Base-by-base conservation (phyloP, 1,140 invertebrate species). In the Papilio xuthus region DNA sequence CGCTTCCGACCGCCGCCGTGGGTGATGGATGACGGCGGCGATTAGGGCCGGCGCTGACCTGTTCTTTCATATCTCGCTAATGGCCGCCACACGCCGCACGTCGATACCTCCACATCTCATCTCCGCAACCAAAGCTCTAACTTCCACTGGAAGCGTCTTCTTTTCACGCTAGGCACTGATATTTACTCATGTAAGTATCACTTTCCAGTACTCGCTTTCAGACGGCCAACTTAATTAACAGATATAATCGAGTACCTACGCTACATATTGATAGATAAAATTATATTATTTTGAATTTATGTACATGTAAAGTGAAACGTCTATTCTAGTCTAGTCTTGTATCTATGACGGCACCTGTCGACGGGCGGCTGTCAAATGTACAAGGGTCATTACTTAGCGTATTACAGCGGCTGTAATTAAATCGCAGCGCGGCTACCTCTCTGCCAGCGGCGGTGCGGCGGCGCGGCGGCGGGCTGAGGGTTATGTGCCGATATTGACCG, bases 361-460 rank as follows among this genome's bases (percentile, higher is more conserved):
- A 84, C 80, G 79, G 79, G 73, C 74, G 79, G 81, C 83, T 82
- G 92, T 92, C 90, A 89, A 87, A 92, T 86, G 88, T 90, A 92
- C 92, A 92, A 92, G 92, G 92, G 92, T 93, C 92, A 92, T 93
- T 93, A 93, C 92, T 93, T 93, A 92, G 87, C 85, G 86, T 84
- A 90, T 90, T 88, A 85, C 85, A 83, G 80, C 83, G 85, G 74
- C 85, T 80, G 89, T 91, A 91, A 93, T 93, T 92, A 92, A 92
- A 92, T 90, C 83, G 82, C 81, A 82, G 69, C 78, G 47, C 47
- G 75, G 77, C 79, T 87, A 84, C 85, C 88, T 88, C 89, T 88
- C 86, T 85, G 85, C 87, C 84, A 75, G 78, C 79, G 50, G 79
- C 32, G 32, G 32, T 37, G n/a, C n/a, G 7, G 32, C 32, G 32